Percentiles rank a stretch among this genome's conserved stretches.
phyloP scores from a whole-genome alignment of 2,888 invertebrate genomes.

The Chloroclysta siterata region DNA sequence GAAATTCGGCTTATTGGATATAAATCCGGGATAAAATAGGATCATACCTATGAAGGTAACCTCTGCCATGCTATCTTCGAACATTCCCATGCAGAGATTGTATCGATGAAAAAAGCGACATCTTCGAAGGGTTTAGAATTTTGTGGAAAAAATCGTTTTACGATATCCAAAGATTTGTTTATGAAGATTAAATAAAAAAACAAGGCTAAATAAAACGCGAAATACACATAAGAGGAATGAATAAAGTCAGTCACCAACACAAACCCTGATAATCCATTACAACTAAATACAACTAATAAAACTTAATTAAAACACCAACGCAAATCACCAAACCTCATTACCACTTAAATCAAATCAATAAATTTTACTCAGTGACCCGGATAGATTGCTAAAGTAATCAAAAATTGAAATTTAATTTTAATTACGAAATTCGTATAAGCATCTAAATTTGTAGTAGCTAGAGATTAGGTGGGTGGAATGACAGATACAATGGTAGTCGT shows the following conservation, averaged over 20 bases:
- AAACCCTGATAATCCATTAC: background rate
- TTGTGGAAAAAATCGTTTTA: constrained; percentile 23
- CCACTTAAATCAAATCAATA: too few relatives aligned
- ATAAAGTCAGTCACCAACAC: background rate
- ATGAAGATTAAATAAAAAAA: constrained; percentile 3
- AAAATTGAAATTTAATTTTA: too few relatives aligned
- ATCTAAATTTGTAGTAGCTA: too few relatives aligned
- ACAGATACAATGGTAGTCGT: too few relatives aligned
- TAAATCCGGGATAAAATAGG: constrained; percentile 74
- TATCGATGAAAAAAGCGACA: constrained; percentile 23
- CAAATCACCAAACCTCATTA: too few relatives aligned
- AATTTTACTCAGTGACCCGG: too few relatives aligned
- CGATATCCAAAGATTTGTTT: constrained; percentile 13
- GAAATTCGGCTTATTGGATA: constrained; percentile 73
- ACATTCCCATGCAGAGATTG: constrained; percentile 30
- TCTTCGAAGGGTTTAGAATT: constrained; percentile 18
- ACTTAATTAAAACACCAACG: too few relatives aligned
- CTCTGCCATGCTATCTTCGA: constrained; percentile 32
- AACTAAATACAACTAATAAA: too few relatives aligned
- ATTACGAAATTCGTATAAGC: too few relatives aligned
- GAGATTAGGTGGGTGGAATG: too few relatives aligned
- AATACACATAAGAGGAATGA: background rate
- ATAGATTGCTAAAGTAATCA: too few relatives aligned
- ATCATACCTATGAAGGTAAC: constrained; percentile 61
- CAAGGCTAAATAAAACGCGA: background rate